Base-by-base conservation (phyloP, 2,888 invertebrate genomes). In the Didymodactylos carnosus region DNA sequence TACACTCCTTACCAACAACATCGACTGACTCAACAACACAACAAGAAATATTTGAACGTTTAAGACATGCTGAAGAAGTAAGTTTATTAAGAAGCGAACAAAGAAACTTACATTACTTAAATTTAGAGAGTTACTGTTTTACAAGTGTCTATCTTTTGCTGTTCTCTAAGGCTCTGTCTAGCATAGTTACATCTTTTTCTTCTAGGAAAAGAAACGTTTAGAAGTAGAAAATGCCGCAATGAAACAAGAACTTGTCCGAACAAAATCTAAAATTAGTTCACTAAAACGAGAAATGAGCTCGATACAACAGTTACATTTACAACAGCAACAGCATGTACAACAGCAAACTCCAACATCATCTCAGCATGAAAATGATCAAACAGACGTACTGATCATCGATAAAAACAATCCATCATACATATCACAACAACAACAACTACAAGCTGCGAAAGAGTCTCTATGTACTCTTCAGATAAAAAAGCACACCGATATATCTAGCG, bases 31-130 rank as follows among this genome's bases (percentile, higher is more conserved):
- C 23, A 39, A 51, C n/a, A 53, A 74, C 51, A 10, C 71, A 74
- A 35, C 53, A 72, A 69, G 74, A 74, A 41, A 71, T 74, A 1
- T 74, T 74, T 35, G 29, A 43, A 23, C 40, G 51, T 23, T 43
- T 43, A 35, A 14, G 71, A 53, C 25, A 72, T 46, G 23, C 71
- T 53, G 27, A 72, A 74, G 25, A 71, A 71, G 62, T 62, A 74
- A 14, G 71, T 71, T 23, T 71, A 39, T 29, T 62, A 2, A 62
- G n/a, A n/a, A n/a, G n/a, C n/a, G n/a, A n/a, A n/a, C n/a, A n/a
- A 69, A 43, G 69, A 43, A 46, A 41, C 69, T 39, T 62, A 72
- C n/a, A 40, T 41, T 14, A 16, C 16, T 41, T 41, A 41, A 41
- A 11, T 16, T 41, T 41, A 14, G 16, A 41, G 43, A 41, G 13